Evolutionary conservation across 1,140 invertebrate genomes (phyloP), one percentile per base, ranked within the genome.

Genomic region (Drosophila kepulauana): DNA sequence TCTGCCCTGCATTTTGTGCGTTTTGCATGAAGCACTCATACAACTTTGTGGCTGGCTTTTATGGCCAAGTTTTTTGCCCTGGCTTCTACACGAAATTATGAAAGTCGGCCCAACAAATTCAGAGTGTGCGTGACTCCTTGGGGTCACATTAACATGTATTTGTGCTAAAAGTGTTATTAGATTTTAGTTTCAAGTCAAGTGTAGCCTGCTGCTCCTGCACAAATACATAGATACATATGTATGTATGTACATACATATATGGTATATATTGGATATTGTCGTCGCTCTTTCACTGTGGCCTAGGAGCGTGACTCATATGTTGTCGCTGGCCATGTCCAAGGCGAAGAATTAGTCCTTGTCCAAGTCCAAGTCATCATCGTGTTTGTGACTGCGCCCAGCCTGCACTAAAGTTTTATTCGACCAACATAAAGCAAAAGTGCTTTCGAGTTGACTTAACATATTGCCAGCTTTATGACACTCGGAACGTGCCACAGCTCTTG

Each of bases 111-210:
- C 52, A 59, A 58, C n/a, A 45, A 38, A 52, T 52, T 35, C 30
- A 45, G 63, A 62, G 64, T 58, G 62, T 69, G 85, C 85, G 84
- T 88, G 85, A 88, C 71, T 88, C 86, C 85, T 88, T 79, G 70
- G 85, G 85, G 85, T 74, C 81, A 78, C 86, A 88, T 88, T 88
- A 88, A 89, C 85, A 88, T 88, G 85, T 88, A 88, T 88, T 88
- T 88, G 85, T 85, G 81, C 85, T 88, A 88, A 88, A 88, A 88
- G 85, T 88, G 85, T 90, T 88, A 88, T 88, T 88, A 88, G 85
- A 88, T 88, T 88, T 88, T 88, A 88, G 85, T 90, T 88, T 89
- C 85, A 80, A 88, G 85, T 88, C 85, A 89, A 88, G 81, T 88
- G 85, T 71, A 68, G 70, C 41, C 46, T 64, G 38, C 48, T 33